Conservation (phyloP, 1,140 invertebrate genomes). For the Bicyclus anynana region DNA sequence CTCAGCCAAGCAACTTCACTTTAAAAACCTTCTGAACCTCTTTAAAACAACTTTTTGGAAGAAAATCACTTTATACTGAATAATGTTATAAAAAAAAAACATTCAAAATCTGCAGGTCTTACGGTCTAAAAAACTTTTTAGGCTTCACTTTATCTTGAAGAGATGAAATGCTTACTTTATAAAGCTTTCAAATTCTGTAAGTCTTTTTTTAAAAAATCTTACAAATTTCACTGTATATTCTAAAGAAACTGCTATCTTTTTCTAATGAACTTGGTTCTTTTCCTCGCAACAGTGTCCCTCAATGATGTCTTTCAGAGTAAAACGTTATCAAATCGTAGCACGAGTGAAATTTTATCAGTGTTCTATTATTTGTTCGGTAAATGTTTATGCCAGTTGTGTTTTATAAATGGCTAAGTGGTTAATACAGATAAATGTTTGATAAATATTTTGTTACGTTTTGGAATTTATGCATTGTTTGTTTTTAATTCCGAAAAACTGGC, state of each 20-base stretch:
- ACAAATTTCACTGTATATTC: neutral
- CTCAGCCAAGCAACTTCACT: neutral
- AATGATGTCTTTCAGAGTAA: neutral
- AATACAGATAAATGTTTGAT: neutral
- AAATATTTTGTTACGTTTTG: conserved; percentile 16
- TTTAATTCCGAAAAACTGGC: neutral
- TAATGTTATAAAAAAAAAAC: no score
- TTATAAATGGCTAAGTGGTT: conserved; percentile 8
- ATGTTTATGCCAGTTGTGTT: conserved; percentile 24
- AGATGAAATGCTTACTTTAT: neutral
- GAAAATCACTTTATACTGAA: no score
- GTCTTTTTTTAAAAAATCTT: neutral
- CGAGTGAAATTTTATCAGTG: conserved; percentile 44
- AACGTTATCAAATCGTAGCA: conserved; percentile 44
- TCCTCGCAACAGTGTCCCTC: neutral
- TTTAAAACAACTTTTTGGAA: no score
- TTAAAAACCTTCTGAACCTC: neutral
- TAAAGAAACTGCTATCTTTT: neutral
- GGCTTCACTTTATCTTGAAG: no score
- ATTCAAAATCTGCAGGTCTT: no score
- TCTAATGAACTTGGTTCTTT: neutral
- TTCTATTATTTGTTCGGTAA: conserved; percentile 43
- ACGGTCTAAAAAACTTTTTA: no score
- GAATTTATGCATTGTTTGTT: conserved; percentile 7
- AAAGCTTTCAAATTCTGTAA: neutral